Conservation (phyloP, 1,140 invertebrate species). For the Zeugodacus cucurbitae region DNA sequence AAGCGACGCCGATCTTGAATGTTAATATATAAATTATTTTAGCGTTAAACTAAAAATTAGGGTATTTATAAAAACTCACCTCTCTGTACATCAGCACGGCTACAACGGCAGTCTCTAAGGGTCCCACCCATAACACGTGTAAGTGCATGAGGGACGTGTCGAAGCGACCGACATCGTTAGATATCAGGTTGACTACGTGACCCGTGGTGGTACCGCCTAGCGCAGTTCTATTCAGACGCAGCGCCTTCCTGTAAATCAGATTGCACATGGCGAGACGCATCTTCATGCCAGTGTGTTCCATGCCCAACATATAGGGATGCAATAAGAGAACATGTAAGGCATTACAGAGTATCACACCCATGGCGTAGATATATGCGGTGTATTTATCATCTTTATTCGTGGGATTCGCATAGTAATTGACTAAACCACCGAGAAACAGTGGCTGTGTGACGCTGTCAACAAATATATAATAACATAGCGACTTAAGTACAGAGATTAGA, state of each 20-base stretch:
- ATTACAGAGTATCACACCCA: slow-evolving; percentile 70
- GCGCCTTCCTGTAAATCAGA: slow-evolving; percentile 75
- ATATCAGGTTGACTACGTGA: slow-evolving; percentile 78
- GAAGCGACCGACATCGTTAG: slow-evolving; percentile 71
- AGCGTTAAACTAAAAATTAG: neutral
- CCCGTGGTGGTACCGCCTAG: slow-evolving; percentile 82
- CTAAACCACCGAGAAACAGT: slow-evolving; percentile 54
- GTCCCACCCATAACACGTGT: slow-evolving; percentile 68
- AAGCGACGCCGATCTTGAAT: slow-evolving; percentile 65
- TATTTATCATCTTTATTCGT: slow-evolving; percentile 47
- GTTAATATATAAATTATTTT: neutral
- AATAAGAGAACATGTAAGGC: slow-evolving; percentile 68
- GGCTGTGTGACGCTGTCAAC: slow-evolving; percentile 49
- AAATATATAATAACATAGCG: neutral
- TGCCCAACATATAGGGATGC: slow-evolving; percentile 72
- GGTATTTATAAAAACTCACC: slow-evolving; percentile 24
- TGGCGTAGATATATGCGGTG: slow-evolving; percentile 70
- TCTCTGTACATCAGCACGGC: slow-evolving; percentile 51
- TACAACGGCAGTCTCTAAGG: slow-evolving; percentile 68
- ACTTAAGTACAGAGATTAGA: neutral
- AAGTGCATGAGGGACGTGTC: slow-evolving; percentile 63
- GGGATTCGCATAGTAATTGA: slow-evolving; percentile 55
- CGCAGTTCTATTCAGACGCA: slow-evolving; percentile 73
- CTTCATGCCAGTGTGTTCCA: slow-evolving; percentile 66
- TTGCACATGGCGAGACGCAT: slow-evolving; percentile 71